Percentiles rank a stretch among this genome's conserved stretches.
Evolutionary conservation across 2,888 invertebrate species (phyloP).

Genomic region (Pharmacophagus antenor): DNA sequence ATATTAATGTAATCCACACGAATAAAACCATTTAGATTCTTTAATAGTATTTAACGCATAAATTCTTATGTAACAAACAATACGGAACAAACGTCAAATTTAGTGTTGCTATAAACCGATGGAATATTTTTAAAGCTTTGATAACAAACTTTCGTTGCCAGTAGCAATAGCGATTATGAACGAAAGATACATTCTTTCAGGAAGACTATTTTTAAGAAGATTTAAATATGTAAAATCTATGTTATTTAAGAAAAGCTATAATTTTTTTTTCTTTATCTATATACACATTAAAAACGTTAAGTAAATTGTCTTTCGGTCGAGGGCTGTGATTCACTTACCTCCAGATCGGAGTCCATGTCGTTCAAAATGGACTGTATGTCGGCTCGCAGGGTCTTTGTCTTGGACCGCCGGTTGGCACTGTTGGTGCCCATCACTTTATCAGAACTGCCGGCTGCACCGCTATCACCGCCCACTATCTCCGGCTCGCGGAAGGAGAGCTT

Average conservation of each 20-base stretch:
- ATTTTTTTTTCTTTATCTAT: too few species aligned
- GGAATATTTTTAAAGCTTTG: slow-evolving; percentile 21
- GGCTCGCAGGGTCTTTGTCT: slow-evolving; percentile 54
- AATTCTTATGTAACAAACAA: slow-evolving; percentile 35
- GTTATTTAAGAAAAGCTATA: too few species aligned
- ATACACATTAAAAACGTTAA: too few species aligned
- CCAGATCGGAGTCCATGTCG: slow-evolving; percentile 80
- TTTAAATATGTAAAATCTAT: too few species aligned
- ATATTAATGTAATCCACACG: too few species aligned
- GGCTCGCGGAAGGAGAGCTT: slow-evolving; percentile 94
- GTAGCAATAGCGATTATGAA: neutral
- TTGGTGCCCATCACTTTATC: slow-evolving; percentile 71
- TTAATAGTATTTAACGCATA: slow-evolving; percentile 41
- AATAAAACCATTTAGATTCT: slow-evolving; percentile 44
- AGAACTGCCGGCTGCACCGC: slow-evolving; percentile 62
- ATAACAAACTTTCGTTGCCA: slow-evolving; percentile 13
- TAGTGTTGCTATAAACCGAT: slow-evolving; percentile 11
- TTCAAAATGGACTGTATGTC: slow-evolving; percentile 77
- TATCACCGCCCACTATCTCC: slow-evolving; percentile 81
- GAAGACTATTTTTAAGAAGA: too few species aligned
- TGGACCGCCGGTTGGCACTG: slow-evolving; percentile 60
- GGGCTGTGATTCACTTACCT: slow-evolving; percentile 66
- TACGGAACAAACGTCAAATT: slow-evolving; percentile 17
- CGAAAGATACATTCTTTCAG: too few species aligned
- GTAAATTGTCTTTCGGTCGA: too few species aligned